These are phyloP conservation scores for Trichonephila clavata DNA, from an alignment of 1,140 invertebrate genomes.

Conservation along the genomic window DNA sequence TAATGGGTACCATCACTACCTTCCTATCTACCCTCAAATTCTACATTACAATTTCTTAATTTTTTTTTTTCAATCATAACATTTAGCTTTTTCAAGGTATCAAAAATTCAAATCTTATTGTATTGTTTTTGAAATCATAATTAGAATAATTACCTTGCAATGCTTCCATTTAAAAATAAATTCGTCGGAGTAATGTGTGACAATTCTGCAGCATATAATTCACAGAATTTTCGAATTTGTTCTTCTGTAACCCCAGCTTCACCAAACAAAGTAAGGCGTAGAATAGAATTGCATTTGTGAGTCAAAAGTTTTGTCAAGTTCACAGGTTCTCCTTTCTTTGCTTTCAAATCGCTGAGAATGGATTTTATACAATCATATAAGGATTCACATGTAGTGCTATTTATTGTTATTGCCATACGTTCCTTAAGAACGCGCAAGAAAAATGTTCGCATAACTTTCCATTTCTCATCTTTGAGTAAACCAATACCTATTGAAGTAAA, in stretches of 20 bases:
- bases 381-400: not conserved
- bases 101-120: too few species aligned
- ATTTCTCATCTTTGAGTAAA: conserved; percentile 6
- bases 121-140: too few species aligned
- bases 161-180: not conserved
- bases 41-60: too few species aligned
- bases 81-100: too few species aligned
- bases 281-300: not conserved
- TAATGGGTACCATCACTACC: too few species aligned
- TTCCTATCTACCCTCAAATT: too few species aligned
- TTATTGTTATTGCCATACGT: not conserved
- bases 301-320: not conserved
- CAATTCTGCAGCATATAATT: not conserved
- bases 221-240: not conserved
- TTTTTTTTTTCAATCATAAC: too few species aligned
- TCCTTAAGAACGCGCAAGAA: conserved; percentile 20
- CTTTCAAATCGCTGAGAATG: not conserved
- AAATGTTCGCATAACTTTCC: conserved; percentile 46
- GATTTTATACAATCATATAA: conserved; percentile 6
- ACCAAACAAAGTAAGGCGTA: not conserved
- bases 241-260: not conserved
- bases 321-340: not conserved
- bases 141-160: not conserved
- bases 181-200: not conserved
- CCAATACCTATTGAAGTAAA: conserved; percentile 8